phyloP scores from a whole-genome alignment of 2,797 vertebrate genomes.

The Hozukius guyotensis region DNA sequence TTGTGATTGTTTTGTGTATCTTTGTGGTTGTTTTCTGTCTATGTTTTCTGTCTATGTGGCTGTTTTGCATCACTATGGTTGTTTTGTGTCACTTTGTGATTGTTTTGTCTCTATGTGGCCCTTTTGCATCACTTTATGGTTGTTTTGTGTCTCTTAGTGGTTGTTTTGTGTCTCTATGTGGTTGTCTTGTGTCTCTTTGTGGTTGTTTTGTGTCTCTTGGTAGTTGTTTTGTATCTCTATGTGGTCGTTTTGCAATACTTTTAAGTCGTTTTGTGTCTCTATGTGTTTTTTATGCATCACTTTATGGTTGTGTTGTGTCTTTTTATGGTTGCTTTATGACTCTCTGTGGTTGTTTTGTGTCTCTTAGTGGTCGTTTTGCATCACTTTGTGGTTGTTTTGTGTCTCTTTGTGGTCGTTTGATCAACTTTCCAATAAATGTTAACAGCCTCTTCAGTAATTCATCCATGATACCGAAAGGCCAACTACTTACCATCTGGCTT shows the following conservation, averaged over 20 bases:
- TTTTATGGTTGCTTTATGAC: neutral
- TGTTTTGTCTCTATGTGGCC: too few species aligned
- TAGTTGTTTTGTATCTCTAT: neutral
- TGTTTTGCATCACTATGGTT: too few species aligned
- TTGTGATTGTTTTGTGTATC: neutral
- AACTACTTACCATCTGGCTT: neutral
- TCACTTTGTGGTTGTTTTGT: neutral
- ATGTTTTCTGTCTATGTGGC: too few species aligned
- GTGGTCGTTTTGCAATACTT: neutral
- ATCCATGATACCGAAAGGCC: neutral
- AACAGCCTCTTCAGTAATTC: neutral
- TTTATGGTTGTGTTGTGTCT: neutral
- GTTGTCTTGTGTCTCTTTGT: too few species aligned
- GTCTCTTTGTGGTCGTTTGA: neutral
- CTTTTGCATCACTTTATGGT: too few species aligned
- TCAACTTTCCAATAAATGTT: too few species aligned
- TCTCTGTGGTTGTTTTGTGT: neutral
- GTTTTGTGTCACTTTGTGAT: neutral
- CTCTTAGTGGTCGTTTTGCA: neutral
- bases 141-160: neutral
- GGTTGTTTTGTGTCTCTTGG: too few species aligned
- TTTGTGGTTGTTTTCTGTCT: too few species aligned
- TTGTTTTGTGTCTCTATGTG: neutral
- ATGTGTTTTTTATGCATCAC: neutral
- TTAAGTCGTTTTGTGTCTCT: neutral